phyloP scores from a whole-genome alignment of 2,888 invertebrate genomes.

The Ceramica pisi region DNA sequence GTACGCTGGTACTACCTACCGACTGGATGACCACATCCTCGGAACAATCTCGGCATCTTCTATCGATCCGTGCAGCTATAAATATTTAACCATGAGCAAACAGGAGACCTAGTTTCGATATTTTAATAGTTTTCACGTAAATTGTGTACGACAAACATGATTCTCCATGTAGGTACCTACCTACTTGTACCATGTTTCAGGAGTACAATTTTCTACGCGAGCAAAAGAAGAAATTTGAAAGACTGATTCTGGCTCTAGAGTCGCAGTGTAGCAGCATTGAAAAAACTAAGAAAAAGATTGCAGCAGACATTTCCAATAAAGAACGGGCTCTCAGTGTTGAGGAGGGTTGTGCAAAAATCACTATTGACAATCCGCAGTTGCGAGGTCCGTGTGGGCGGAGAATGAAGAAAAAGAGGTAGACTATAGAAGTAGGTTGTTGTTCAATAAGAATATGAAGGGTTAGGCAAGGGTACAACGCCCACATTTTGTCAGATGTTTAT shows the following conservation, averaged over 20 bases:
- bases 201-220: slow-evolving; percentile 81
- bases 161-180: neutral
- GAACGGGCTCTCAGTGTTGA: slow-evolving; percentile 79
- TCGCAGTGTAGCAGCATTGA: slow-evolving; percentile 71
- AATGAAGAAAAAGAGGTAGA: slow-evolving; percentile 76
- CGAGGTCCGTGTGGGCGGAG: slow-evolving; percentile 59
- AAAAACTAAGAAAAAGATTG: slow-evolving; percentile 78
- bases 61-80: neutral
- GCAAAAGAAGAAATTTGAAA: slow-evolving; percentile 81
- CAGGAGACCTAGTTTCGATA: neutral
- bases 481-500: neutral
- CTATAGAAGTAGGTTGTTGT: neutral
- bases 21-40: too few species aligned
- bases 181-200: slow-evolving; percentile 67
- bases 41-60: too few species aligned
- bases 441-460: neutral
- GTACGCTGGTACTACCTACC: too few species aligned
- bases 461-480: neutral
- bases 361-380: slow-evolving; percentile 42
- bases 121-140: neutral
- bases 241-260: slow-evolving; percentile 74
- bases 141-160: too few species aligned
- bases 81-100: neutral
- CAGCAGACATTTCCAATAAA: slow-evolving; percentile 78
- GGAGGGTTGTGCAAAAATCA: slow-evolving; percentile 73